A percentile compares a stretch with the other conserved stretches of the same genome.
These are phyloP conservation scores for Tryphoninae sp. DNA, from an alignment of 2,888 invertebrate species.

Conservation along the genomic window DNA sequence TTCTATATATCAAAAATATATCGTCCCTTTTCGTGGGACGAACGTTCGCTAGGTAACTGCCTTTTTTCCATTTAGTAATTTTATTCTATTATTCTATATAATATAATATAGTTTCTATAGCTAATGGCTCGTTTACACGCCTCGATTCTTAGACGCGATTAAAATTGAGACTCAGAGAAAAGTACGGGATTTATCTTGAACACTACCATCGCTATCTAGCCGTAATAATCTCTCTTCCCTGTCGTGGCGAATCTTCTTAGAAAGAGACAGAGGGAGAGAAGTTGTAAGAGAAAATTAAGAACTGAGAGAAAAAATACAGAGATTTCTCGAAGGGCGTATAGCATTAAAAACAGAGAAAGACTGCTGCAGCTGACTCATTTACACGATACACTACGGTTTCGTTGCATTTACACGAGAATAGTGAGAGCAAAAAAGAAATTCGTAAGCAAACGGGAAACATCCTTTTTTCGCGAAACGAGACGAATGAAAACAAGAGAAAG, in stretches of 20 bases:
- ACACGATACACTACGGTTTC: conserved; percentile 44
- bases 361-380: conserved; percentile 58
- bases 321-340: conserved; percentile 28
- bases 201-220: conserved; percentile 43
- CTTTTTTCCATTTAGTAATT: too few relatives aligned
- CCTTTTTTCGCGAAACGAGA: conserved; percentile 22
- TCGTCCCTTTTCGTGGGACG: too few relatives aligned
- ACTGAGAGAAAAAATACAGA: background rate
- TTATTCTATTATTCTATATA: too few relatives aligned
- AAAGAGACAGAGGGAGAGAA: conserved; percentile 4
- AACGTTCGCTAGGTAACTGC: too few relatives aligned
- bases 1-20: too few relatives aligned
- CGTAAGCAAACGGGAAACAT: conserved; percentile 40
- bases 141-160: conserved; percentile 32
- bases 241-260: conserved; percentile 62
- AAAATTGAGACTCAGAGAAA: conserved; percentile 61
- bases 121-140: background rate
- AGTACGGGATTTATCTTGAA: conserved; percentile 59
- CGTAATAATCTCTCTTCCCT: conserved; percentile 64
- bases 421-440: conserved; percentile 12
- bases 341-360: conserved; percentile 48
- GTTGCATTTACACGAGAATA: conserved; percentile 20
- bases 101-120: too few relatives aligned
- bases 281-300: background rate
- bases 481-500: background rate